Conservation (phyloP, 2,797 vertebrate species). For the Sebastes matsubarae region DNA sequence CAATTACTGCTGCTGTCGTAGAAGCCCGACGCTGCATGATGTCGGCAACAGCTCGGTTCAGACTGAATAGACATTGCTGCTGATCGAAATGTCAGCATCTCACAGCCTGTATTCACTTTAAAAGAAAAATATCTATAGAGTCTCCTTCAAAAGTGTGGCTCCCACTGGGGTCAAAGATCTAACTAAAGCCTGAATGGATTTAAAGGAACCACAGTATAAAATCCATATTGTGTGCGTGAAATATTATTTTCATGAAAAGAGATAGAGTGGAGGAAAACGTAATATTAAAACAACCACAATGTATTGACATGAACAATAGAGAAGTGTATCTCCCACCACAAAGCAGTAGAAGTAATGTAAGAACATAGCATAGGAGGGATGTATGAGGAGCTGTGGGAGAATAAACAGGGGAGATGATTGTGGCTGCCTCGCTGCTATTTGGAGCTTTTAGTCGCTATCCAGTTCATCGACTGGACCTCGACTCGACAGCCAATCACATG, state of each 20-base stretch:
- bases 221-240: slow-evolving; percentile 1
- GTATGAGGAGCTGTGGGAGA: slow-evolving; percentile 31
- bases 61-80: not conserved
- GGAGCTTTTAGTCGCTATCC: slow-evolving; percentile 75
- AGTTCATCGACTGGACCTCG: slow-evolving; percentile 77
- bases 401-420: slow-evolving; percentile 52
- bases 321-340: not conserved
- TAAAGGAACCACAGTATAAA: slow-evolving; percentile 18
- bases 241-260: slow-evolving; percentile 1
- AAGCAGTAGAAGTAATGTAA: not conserved
- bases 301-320: not conserved
- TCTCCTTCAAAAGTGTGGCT: not conserved
- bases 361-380: not conserved
- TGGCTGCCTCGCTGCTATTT: slow-evolving; percentile 71
- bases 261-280: not conserved
- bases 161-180: not conserved
- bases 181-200: not conserved
- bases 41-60: slow-evolving; percentile 26
- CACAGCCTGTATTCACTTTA: not conserved
- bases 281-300: not conserved
- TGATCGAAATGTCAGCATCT: slow-evolving; percentile 33
- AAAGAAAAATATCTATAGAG: not conserved
- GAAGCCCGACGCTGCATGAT: slow-evolving; percentile 31
- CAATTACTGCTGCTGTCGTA: slow-evolving; percentile 33
- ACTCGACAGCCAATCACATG: slow-evolving; percentile 62